Base-by-base conservation (phyloP, 2,888 invertebrate genomes). In the Andrena marginata region DNA sequence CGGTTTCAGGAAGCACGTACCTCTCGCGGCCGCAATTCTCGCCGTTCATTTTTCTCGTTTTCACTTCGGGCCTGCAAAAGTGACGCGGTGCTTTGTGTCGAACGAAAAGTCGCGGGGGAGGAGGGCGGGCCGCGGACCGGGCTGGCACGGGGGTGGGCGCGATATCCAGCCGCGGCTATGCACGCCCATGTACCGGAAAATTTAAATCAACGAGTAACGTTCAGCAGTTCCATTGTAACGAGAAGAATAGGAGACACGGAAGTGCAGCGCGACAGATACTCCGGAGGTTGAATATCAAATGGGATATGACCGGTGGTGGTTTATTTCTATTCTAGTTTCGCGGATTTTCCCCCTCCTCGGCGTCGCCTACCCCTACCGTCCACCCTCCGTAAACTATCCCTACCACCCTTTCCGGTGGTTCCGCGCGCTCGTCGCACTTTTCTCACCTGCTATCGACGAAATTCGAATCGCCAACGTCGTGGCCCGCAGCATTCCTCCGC, bases 221-320 rank as follows among this genome's bases (percentile, higher is more conserved):
- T 87, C 89, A 88, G 89, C 88, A 88, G 89, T 87, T 86, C 85
- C 81, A 87, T 89, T 87, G 89, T 89, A 89, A 87, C 83, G 85
- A 76, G 85, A 89, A 87, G 87, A 89, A 89, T 88, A 77, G 89
- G 74, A 87, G 86, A 89, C 83, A 75, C 89, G 89, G 89, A 87
- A 89, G 86, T 84, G 76, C 81, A 63, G 68, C 83, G 48, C 86
- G 88, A 89, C 88, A 89, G 89, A 87, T 86, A 89, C 82, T 86
- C 89, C 89, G 89, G 87, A 87, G 85, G 89, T 87, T 86, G 89
- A 89, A 89, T 89, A 85, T 89, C 88, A 87, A 89, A 87, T 89
- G 89, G 89, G 85, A 87, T 85, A 87, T 86, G 86, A 89, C 89
- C 88, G 85, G 75, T 84, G 85, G 72, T 84, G 85, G 83, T 87